A percentile compares a stretch with the other conserved stretches of the same genome.
Conservation (phyloP, 2,113 vertebrate species). For the Pteronura brasiliensis region DNA sequence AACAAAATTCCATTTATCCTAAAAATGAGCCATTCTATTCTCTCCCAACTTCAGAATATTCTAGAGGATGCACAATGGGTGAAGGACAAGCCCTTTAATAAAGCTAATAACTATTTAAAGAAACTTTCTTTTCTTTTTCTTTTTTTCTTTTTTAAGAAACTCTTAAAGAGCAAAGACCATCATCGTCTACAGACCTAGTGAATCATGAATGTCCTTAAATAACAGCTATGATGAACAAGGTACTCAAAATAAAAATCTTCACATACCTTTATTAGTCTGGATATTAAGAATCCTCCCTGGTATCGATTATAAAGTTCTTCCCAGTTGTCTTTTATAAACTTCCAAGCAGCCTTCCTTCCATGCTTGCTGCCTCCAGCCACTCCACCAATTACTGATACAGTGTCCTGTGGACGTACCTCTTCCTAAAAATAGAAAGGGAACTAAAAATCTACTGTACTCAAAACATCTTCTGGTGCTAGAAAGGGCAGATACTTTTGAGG, state of each 20-base stretch:
- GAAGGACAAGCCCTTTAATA: not conserved
- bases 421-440: slow-evolving; percentile 82
- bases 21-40: not conserved
- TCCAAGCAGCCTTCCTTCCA: slow-evolving; percentile 97
- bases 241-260: not conserved
- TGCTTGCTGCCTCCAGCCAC: slow-evolving; percentile 97
- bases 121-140: not conserved
- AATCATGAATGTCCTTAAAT: not conserved
- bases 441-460: not conserved
- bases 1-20: slow-evolving; percentile 19
- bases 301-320: slow-evolving; percentile 98
- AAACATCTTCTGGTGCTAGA: not conserved
- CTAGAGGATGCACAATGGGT: not conserved
- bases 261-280: slow-evolving; percentile 95
- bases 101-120: not conserved
- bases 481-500: not conserved
- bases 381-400: slow-evolving; percentile 96
- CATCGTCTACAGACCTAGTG: not conserved
- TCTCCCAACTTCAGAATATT: not conserved
- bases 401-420: slow-evolving; percentile 98
- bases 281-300: slow-evolving; percentile 99
- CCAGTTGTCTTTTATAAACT: slow-evolving; percentile 98
- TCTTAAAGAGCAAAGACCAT: not conserved
- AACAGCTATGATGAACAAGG: not conserved
- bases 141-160: not conserved